A percentile compares a stretch with the other conserved stretches of the same genome.
Evolutionary conservation across 30 jellyfish, hydroid and myxozoan genomes (phyloP).

Genomic region (Aurelia sp.): DNA sequence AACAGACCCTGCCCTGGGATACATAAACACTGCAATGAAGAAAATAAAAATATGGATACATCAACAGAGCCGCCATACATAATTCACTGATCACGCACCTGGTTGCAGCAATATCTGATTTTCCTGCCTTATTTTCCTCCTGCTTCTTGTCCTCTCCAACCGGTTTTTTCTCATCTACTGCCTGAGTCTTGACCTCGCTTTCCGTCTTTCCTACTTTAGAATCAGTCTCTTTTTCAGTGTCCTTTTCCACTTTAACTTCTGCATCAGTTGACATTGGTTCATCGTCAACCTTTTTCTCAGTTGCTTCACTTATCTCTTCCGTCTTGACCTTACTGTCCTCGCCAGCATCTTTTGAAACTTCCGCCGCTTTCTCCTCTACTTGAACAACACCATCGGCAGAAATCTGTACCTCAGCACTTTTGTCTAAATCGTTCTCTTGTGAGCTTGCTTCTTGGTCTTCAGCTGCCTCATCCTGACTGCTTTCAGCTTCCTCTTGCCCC

Average conservation of each 20-base stretch:
- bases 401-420: neutral
- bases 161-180: neutral
- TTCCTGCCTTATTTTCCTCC: conserved; percentile 10
- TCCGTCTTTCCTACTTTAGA: neutral
- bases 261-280: neutral
- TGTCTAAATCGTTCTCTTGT: conserved; percentile 3
- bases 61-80: too few relatives aligned
- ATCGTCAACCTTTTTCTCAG: neutral
- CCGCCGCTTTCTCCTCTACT: neutral
- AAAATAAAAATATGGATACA: too few relatives aligned
- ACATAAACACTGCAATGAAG: too few relatives aligned
- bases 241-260: neutral
- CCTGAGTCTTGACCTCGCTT: neutral
- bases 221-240: neutral
- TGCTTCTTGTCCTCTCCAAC: conserved; percentile 1
- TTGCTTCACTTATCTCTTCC: neutral
- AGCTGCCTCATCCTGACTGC: conserved; percentile 18
- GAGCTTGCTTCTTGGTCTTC: conserved; percentile 25
- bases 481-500: conserved; percentile 22
- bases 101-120: conserved; percentile 25
- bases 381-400: neutral
- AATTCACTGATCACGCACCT: conserved; percentile 44
- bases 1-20: too few relatives aligned
- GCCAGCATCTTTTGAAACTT: neutral
- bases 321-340: neutral